phyloP scores from a whole-genome alignment of 2,797 vertebrate genomes.

The Premnoplex brunnescens region DNA sequence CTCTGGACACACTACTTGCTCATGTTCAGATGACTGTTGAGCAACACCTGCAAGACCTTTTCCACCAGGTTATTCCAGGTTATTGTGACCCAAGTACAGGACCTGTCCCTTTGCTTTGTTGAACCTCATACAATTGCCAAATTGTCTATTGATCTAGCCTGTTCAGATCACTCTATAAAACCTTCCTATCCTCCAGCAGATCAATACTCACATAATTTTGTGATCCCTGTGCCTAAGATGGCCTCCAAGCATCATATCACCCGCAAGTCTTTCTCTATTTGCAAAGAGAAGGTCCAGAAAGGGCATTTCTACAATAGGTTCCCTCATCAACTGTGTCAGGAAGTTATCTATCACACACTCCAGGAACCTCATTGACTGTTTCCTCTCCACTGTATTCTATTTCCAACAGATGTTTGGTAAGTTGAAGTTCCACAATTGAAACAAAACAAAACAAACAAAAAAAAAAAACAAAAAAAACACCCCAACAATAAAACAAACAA shows the following conservation, averaged over 20 bases:
- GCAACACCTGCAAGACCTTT: not conserved
- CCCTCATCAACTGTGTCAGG: not conserved
- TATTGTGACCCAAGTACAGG: not conserved
- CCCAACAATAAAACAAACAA: no score
- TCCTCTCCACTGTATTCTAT: not conserved
- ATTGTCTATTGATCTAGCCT: not conserved
- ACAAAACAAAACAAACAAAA: no score
- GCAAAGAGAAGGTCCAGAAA: not conserved
- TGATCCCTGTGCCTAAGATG: not conserved
- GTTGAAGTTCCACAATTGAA: not conserved
- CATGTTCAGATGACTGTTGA: not conserved
- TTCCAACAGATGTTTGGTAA: not conserved
- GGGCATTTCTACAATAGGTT: not conserved
- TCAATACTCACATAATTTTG: not conserved
- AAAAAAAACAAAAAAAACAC: no score
- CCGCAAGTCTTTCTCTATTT: not conserved
- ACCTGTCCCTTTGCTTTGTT: not conserved
- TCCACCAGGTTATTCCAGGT: not conserved
- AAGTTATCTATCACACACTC: not conserved
- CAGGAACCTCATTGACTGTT: not conserved
- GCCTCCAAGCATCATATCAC: not conserved
- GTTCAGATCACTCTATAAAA: fast-evolving
- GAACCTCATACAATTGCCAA: not conserved
- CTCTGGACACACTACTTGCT: not conserved
- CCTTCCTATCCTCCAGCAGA: not conserved